phyloP scores from a whole-genome alignment of 2,797 vertebrate species.

The Choloepus didactylus region DNA sequence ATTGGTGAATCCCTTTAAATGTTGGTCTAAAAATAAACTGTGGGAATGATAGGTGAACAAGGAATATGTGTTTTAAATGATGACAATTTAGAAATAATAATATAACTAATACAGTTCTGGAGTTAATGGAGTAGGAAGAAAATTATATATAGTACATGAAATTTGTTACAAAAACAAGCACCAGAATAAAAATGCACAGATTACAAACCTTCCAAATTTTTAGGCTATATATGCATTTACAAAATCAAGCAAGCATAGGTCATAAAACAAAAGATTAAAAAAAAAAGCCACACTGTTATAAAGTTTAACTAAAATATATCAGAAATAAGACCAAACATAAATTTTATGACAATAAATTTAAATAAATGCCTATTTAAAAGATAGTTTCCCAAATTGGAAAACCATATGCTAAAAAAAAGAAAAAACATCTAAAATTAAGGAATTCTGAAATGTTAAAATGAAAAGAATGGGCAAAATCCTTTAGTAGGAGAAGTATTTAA shows the following conservation, averaged over 20 bases:
- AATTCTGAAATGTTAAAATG: background rate
- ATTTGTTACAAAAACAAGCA: background rate
- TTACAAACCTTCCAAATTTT: background rate
- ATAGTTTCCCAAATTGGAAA: background rate
- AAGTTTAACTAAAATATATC: background rate
- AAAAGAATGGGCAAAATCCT: background rate
- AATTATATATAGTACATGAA: background rate
- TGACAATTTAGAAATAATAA: background rate
- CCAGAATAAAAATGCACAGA: background rate
- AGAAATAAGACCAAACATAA: background rate
- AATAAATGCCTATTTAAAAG: background rate
- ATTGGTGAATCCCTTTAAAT: background rate
- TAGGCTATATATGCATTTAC: background rate
- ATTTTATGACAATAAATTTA: background rate
- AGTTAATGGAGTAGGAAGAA: background rate
- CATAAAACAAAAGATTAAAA: background rate
- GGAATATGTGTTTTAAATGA: background rate
- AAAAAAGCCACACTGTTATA: background rate
- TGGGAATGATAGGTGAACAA: background rate
- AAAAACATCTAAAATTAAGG: background rate
- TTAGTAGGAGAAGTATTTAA: background rate
- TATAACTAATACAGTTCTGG: background rate
- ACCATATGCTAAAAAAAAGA: constrained; percentile 8
- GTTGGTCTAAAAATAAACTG: background rate
- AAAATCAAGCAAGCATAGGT: background rate